Evolutionary conservation across 1,140 invertebrate species (phyloP), one percentile per base, ranked within the genome.

Genomic region (Eriosoma lanigerum): DNA sequence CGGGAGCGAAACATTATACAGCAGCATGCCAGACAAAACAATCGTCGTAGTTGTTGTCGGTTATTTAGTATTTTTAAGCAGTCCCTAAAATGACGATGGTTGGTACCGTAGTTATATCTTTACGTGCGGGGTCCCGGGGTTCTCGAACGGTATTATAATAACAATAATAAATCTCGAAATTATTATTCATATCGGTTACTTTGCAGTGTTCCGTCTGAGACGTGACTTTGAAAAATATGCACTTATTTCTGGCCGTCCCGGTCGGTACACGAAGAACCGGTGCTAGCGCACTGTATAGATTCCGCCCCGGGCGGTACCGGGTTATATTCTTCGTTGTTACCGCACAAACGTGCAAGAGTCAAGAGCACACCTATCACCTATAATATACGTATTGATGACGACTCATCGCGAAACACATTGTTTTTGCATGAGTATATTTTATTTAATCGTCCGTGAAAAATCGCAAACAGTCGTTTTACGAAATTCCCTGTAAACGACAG

Each of bases 181-280:
- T 66, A 66, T 44, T 66, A 66, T 44, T 66, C 66, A 24, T 26
- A 50, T 44, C 66, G 66, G 66, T 70, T 70, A 50, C 66, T 50
- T 46, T 48, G 38, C 64, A 17, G 24, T 44, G 17, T 6, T 68
- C 44, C 46, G 46, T 3, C 44, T 19, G 50, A 75, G 26, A 75
- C 72, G 72, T 75, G 72, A 75, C 72, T 75, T 75, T 75, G 52
- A 70, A 68, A 70, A 70, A 70, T 50, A 19, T 50, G 66, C 66
- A 70, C 66, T 70, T 68, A 68, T 68, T 68, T 29, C 32, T 21
- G 10, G 29, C 29, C 62, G 62, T 15, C 29, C 1, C 29, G 62
- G 46, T 38, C 46, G 12, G 4, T 48, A 48, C 19, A 24, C 64
- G 44, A 21, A 46, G 66, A 70, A 70, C 66, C 66, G 66, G 66